Evolutionary conservation across 2,113 vertebrate genomes (phyloP).

Genomic region (Brienomyrus brachyistius): DNA sequence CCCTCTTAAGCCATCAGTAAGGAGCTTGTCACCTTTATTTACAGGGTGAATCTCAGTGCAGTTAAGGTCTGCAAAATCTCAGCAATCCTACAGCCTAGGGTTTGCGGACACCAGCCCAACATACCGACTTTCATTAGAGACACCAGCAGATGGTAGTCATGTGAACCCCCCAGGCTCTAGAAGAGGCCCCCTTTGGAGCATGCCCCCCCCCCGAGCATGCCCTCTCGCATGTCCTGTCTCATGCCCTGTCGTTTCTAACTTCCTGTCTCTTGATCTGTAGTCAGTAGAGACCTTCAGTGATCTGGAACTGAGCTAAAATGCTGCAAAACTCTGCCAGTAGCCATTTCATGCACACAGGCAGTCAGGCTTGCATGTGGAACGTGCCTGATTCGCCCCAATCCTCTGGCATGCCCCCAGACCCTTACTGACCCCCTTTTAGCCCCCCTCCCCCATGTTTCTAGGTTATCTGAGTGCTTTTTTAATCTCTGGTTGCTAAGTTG

Average conservation of each 20-base stretch:
- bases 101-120: neutral
- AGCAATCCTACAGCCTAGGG: neutral
- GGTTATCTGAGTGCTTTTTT: neutral
- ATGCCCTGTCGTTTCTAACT: neutral
- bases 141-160: neutral
- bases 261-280: neutral
- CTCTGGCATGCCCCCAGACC: neutral
- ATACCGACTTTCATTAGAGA: neutral
- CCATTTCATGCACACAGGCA: neutral
- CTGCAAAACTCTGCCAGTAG: neutral
- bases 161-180: neutral
- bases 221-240: neutral
- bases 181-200: neutral
- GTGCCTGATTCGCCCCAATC: neutral
- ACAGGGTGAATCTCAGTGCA: neutral
- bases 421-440: neutral
- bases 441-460: neutral
- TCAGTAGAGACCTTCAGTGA: neutral
- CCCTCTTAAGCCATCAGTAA: neutral
- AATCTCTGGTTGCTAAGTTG: slow-evolving; percentile 46
- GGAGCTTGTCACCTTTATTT: neutral
- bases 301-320: neutral
- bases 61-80: neutral
- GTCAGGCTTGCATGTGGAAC: neutral
- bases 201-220: neutral